phyloP scores from a whole-genome alignment of 1,140 invertebrate species.

The Drosophila nigromelanica region DNA sequence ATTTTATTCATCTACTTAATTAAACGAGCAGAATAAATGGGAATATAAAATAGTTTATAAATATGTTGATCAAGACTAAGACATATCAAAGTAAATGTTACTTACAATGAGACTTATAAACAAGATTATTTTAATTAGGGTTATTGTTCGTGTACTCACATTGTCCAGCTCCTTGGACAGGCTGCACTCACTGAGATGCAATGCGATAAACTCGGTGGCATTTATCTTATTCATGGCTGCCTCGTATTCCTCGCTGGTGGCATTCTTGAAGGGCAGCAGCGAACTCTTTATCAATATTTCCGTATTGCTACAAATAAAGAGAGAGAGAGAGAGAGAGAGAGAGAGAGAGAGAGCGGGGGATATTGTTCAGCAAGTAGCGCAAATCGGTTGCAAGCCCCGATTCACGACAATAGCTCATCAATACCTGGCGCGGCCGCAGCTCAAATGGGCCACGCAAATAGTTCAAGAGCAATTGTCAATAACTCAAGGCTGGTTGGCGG shows the following conservation, averaged over 20 bases:
- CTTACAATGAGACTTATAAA: no score
- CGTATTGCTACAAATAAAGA: slow-evolving; percentile 85
- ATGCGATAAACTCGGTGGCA: slow-evolving; percentile 71
- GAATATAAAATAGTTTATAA: no score
- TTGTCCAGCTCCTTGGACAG: slow-evolving; percentile 89
- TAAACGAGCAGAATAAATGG: no score
- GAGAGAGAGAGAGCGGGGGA: neutral
- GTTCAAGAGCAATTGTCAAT: slow-evolving; percentile 54
- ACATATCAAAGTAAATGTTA: no score
- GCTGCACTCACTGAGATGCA: slow-evolving; percentile 87
- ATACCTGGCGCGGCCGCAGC: slow-evolving; percentile 27
- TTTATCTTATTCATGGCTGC: slow-evolving; percentile 84
- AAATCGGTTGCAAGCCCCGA: slow-evolving; percentile 49
- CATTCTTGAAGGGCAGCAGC: slow-evolving; percentile 84
- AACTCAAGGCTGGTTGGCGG: slow-evolving; percentile 1
- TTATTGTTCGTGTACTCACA: slow-evolving; percentile 84
- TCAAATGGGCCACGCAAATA: slow-evolving; percentile 35
- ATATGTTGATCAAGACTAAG: no score
- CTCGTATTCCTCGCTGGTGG: slow-evolving; percentile 86
- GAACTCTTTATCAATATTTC: slow-evolving; percentile 85
- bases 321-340: no score
- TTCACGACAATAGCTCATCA: slow-evolving; percentile 50
- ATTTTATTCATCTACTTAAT: no score
- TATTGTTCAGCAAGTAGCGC: slow-evolving; percentile 20
- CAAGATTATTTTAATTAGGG: no score